Percentiles rank a stretch among this genome's conserved stretches.
Conservation (phyloP, 2,797 vertebrate genomes). For the Urocyon cinereoargenteus region DNA sequence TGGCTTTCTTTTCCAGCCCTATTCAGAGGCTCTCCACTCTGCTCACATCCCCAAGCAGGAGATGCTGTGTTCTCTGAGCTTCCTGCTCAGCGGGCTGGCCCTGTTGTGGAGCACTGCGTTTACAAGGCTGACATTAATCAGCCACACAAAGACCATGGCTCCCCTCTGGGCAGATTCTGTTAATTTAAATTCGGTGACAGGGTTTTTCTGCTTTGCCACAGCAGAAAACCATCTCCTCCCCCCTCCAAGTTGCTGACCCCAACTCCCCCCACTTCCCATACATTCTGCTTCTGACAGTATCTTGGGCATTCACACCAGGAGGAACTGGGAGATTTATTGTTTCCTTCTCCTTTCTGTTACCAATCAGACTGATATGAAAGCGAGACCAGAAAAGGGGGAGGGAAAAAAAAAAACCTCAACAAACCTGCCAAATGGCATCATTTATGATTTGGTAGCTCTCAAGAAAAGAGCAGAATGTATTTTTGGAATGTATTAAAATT, state of each 20-base stretch:
- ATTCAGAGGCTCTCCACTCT: conserved; percentile 38
- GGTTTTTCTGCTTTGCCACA: conserved; percentile 80
- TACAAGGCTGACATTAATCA: conserved; percentile 84
- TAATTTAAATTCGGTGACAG: conserved; percentile 83
- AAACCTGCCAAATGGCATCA: conserved; percentile 15
- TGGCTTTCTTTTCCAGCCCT: conserved; percentile 52
- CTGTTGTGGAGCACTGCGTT: conserved; percentile 53
- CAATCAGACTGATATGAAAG: conserved; percentile 58
- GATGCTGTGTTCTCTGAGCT: conserved; percentile 32
- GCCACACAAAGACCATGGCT: conserved; percentile 74
- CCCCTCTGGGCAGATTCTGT: conserved; percentile 82
- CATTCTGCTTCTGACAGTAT: conserved; percentile 80
- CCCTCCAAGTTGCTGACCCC: not conserved
- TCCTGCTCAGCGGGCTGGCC: conserved; percentile 47
- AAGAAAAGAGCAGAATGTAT: conserved; percentile 50
- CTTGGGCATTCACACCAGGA: conserved; percentile 77
- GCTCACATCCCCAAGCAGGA: conserved; percentile 22
- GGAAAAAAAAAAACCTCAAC: not conserved
- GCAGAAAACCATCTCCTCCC: conserved; percentile 66
- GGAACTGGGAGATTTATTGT: conserved; percentile 48
- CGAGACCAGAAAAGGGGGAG: conserved; percentile 24
- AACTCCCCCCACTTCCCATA: not conserved
- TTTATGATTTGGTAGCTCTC: conserved; percentile 63
- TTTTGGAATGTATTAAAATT: conserved; percentile 17
- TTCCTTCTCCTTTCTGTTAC: conserved; percentile 52